Conservation (phyloP, 1,140 invertebrate species). For the Caenorhabditis elegans region WBcel235 BX284602.5:13836501-13837000, state of each 20-base stretch:
- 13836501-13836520: background rate
- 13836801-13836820: background rate
- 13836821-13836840: constrained; percentile 3
- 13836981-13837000: too few species aligned
- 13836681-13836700: background rate
- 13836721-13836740: background rate
- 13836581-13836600: background rate
- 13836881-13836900: too few species aligned
- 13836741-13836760: background rate
- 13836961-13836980: too few species aligned
- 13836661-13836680: constrained; percentile 18
- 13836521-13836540: background rate
- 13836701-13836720: background rate
- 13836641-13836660: background rate
- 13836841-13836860: background rate
- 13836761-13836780: background rate
- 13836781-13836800: background rate
- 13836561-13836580: background rate
- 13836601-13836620: background rate
- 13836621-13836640: background rate
- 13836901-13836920: too few species aligned
- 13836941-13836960: too few species aligned
- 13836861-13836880: too few species aligned
- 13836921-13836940: too few species aligned
- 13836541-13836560: background rate